Evolutionary conservation across 1,140 invertebrate genomes (phyloP).

Genomic region (Cydia strobilella): DNA sequence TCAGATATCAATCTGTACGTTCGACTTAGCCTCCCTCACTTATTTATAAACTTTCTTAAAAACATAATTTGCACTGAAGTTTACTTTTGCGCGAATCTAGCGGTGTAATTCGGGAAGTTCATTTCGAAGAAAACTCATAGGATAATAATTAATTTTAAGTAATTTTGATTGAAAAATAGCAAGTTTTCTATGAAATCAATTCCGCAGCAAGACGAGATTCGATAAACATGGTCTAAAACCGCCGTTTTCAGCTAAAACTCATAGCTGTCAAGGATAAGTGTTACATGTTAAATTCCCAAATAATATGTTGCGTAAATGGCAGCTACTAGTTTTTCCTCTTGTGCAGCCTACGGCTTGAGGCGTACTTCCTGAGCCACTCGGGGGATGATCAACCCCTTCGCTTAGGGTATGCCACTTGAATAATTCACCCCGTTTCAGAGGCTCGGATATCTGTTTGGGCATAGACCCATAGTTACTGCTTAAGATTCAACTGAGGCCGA

Average conservation of each 20-base stretch:
- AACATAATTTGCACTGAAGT: too few relatives aligned
- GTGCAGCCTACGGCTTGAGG: slow-evolving; percentile 36
- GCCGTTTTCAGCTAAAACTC: background rate
- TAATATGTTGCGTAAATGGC: slow-evolving; percentile 27
- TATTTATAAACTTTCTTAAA: too few relatives aligned
- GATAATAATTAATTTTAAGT: too few relatives aligned
- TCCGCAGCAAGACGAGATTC: too few relatives aligned
- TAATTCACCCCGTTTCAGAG: slow-evolving; percentile 52
- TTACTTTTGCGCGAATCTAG: too few relatives aligned
- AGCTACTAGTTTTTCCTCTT: slow-evolving; percentile 29
- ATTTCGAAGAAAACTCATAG: too few relatives aligned
- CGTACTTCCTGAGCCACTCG: slow-evolving; percentile 49
- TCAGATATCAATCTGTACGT: too few relatives aligned
- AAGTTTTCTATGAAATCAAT: too few relatives aligned
- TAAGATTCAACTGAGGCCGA: slow-evolving; percentile 26
- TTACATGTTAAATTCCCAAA: slow-evolving; percentile 1
- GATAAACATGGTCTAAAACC: background rate
- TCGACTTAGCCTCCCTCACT: too few relatives aligned
- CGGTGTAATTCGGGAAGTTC: too few relatives aligned
- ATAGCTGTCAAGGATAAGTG: background rate
- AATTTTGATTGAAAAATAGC: too few relatives aligned
- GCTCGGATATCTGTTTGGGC: slow-evolving; percentile 33
- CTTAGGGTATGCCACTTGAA: slow-evolving; percentile 44
- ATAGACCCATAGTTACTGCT: slow-evolving; percentile 10
- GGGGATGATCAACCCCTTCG: slow-evolving; percentile 48